Conservation (phyloP, 2,888 invertebrate species). For the Drosophila antonietae region DNA sequence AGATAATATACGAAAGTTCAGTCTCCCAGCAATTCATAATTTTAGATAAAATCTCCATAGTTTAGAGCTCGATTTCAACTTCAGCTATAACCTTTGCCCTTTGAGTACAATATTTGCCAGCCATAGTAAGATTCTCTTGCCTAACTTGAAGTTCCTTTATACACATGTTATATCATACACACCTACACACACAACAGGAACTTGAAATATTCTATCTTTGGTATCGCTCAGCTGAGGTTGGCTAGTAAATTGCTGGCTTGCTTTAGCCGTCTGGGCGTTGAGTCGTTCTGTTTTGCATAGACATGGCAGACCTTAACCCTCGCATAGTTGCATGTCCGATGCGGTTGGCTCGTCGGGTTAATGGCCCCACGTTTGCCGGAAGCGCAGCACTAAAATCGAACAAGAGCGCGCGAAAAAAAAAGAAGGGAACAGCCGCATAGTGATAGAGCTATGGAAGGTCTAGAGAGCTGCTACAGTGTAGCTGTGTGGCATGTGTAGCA, state of each 20-base stretch:
- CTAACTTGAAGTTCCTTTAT: no score
- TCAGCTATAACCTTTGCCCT: not conserved
- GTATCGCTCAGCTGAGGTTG: conserved; percentile 23
- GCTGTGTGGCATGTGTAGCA: conserved; percentile 68
- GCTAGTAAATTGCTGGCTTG: conserved; percentile 16
- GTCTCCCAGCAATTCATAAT: no score
- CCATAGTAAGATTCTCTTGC: not conserved
- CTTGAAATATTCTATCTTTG: conserved; percentile 8
- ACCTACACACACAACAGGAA: conserved; percentile 9
- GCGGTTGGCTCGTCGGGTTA: conserved; percentile 60
- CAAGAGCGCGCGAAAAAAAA: conserved; percentile 67
- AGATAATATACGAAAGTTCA: no score
- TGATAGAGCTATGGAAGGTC: conserved; percentile 13
- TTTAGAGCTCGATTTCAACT: not conserved
- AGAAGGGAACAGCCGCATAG: not conserved
- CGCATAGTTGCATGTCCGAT: conserved; percentile 66
- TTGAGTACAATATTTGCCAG: not conserved
- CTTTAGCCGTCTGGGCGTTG: not conserved
- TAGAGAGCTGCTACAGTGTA: no score
- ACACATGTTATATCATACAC: not conserved
- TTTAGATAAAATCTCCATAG: not conserved
- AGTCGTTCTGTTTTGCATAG: conserved; percentile 58
- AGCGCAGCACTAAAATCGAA: conserved; percentile 76
- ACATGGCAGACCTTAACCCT: conserved; percentile 75
- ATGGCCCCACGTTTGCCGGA: conserved; percentile 68